Percentiles rank a stretch among this genome's conserved stretches.
Conservation (phyloP, 2,113 vertebrate genomes). For the Apodemus speciosus region DNA sequence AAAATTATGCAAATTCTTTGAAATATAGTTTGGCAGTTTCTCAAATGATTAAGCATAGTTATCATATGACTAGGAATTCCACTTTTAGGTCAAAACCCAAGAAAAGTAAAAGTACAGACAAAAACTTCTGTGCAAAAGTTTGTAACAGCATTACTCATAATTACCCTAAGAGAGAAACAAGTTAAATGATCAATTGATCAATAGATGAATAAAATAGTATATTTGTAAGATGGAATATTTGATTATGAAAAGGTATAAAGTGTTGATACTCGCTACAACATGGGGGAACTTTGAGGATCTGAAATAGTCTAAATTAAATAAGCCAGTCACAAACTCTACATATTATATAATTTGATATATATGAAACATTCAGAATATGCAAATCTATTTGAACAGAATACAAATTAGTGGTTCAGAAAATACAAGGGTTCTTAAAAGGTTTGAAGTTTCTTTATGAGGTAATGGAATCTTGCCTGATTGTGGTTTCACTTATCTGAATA, state of each 20-base stretch:
- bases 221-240: not conserved
- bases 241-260: not conserved
- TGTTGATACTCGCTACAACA: not conserved
- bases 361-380: not conserved
- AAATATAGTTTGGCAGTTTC: not conserved
- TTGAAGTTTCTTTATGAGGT: not conserved
- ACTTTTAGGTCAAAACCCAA: not conserved
- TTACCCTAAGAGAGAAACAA: not conserved
- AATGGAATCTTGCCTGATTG: not conserved
- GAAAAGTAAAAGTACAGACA: not conserved
- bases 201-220: not conserved
- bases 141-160: not conserved
- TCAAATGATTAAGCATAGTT: slow-evolving; percentile 24
- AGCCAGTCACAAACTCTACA: not conserved
- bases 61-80: not conserved
- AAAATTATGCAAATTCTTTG: not conserved
- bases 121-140: not conserved
- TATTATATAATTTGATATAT: not conserved
- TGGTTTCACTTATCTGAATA: not conserved
- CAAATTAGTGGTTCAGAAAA: not conserved
- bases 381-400: not conserved
- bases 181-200: not conserved
- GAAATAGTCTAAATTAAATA: not conserved
- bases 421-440: not conserved
- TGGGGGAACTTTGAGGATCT: not conserved